phyloP scores from a whole-genome alignment of 2,113 vertebrate species.

The Thunnus maccoyii region DNA sequence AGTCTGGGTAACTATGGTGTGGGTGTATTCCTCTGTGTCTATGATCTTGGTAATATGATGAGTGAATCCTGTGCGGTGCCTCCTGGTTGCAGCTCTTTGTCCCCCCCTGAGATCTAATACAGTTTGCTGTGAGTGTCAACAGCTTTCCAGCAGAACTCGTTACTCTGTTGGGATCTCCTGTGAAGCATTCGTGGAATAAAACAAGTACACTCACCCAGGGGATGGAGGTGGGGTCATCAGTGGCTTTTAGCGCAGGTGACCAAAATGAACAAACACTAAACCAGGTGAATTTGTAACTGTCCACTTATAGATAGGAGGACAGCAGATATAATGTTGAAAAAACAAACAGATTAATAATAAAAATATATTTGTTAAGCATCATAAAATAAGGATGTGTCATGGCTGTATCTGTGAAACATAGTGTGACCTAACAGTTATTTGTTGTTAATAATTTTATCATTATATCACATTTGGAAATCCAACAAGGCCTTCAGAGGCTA shows the following conservation, averaged over 20 bases:
- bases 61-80: constrained; percentile 52
- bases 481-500: background rate
- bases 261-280: constrained; percentile 42
- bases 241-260: constrained; percentile 52
- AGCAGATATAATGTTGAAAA: background rate
- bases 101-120: constrained; percentile 48
- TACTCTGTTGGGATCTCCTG: constrained; percentile 41
- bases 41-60: constrained; percentile 58
- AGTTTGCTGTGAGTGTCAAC: constrained; percentile 48
- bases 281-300: constrained; percentile 51
- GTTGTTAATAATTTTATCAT: background rate
- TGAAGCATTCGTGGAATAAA: constrained; percentile 36
- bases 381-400: background rate
- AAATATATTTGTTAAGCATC: constrained; percentile 8
- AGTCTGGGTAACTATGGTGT: constrained; percentile 63
- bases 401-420: background rate
- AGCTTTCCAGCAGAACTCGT: constrained; percentile 41
- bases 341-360: background rate
- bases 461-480: background rate
- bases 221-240: constrained; percentile 47
- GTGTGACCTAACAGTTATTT: background rate
- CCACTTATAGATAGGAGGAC: background rate
- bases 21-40: constrained; percentile 69
- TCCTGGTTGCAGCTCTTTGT: constrained; percentile 44
- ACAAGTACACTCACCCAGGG: constrained; percentile 43